Percentiles rank a stretch among this genome's conserved stretches.
Conservation (phyloP, 1,140 invertebrate genomes). For the Drosophila ohnishii region DNA sequence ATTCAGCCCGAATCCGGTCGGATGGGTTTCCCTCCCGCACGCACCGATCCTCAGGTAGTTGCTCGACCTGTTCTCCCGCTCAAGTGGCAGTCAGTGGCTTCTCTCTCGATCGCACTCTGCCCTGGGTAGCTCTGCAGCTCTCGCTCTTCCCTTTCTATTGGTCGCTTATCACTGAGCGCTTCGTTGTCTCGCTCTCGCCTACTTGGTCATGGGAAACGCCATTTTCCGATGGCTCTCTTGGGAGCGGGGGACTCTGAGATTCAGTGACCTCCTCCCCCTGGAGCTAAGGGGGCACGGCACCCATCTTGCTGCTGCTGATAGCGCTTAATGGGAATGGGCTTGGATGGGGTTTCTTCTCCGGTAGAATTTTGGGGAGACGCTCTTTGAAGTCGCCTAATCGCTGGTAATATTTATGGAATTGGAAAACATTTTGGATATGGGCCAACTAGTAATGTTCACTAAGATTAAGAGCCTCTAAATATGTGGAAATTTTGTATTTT, state of each 20-base stretch:
- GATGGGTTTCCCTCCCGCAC: conserved; percentile 35
- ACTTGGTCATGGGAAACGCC: conserved; percentile 38
- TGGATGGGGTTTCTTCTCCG: conserved; percentile 10
- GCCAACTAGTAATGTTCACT: conserved; percentile 46
- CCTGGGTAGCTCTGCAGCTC: conserved; percentile 12
- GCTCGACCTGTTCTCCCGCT: conserved; percentile 62
- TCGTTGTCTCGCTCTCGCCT: conserved; percentile 48
- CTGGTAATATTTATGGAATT: conserved; percentile 42
- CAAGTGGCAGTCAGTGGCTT: conserved; percentile 27
- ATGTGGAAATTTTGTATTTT: conserved; percentile 5
- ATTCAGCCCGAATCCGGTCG: conserved; percentile 68
- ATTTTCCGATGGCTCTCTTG: conserved; percentile 49
- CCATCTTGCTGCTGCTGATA: conserved; percentile 66
- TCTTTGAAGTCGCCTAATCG: conserved; percentile 58
- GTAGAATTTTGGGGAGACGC: conserved; percentile 15
- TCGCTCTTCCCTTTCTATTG: conserved; percentile 43
- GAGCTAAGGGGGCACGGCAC: conserved; percentile 44
- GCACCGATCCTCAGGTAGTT: conserved; percentile 58
- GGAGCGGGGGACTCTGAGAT: conserved; percentile 7
- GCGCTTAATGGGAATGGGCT: conserved; percentile 31
- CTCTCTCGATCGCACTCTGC: conserved; percentile 18
- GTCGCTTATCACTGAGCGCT: conserved; percentile 30
- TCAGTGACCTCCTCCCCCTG: conserved; percentile 17
- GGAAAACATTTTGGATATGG: conserved; percentile 53
- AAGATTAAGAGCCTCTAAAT: conserved; percentile 19